Conservation (phyloP, 2,797 vertebrate species). For the Salmo trutta region DNA sequence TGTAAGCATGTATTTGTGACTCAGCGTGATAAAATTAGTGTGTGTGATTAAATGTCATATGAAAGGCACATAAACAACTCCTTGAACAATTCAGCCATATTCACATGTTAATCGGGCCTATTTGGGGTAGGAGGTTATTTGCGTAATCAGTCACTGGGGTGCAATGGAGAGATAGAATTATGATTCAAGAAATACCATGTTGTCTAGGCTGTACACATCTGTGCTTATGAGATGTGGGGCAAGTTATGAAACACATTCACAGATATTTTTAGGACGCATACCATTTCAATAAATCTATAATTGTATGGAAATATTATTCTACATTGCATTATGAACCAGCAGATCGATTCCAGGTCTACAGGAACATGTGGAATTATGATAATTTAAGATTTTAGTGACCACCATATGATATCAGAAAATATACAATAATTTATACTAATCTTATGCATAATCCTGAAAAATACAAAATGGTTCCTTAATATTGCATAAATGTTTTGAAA, state of each 20-base stretch:
- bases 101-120: slow-evolving; percentile 11
- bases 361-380: background rate
- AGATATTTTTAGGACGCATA: too few relatives aligned
- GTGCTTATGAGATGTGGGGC: too few relatives aligned
- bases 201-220: too few relatives aligned
- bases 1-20: slow-evolving; percentile 10
- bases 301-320: too few relatives aligned
- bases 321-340: too few relatives aligned
- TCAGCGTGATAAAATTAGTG: background rate
- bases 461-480: too few relatives aligned
- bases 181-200: too few relatives aligned
- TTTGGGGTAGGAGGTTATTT: slow-evolving; percentile 23
- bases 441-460: background rate
- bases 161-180: background rate
- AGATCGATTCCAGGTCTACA: too few relatives aligned
- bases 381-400: background rate
- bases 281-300: too few relatives aligned
- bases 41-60: slow-evolving; percentile 13
- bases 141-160: slow-evolving; percentile 18
- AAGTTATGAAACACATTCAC: too few relatives aligned
- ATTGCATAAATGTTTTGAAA: background rate
- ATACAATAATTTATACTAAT: background rate
- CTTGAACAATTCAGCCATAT: slow-evolving; percentile 23
- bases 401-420: background rate
- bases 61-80: slow-evolving; percentile 22